Base-by-base conservation (phyloP, 2,797 vertebrate species). In the Sus cebifrons region DNA sequence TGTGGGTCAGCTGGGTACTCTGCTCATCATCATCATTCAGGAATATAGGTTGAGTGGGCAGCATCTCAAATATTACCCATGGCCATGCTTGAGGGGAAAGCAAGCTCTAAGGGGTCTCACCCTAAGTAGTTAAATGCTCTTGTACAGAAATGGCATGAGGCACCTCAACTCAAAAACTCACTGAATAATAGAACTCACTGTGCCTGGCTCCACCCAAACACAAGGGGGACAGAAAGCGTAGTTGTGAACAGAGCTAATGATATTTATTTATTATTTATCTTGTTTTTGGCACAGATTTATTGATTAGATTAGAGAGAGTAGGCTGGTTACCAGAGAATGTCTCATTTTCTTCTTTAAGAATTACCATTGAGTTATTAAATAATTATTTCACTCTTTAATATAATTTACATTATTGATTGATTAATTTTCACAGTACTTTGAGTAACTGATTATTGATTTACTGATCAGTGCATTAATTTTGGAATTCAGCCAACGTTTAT, bases 311-410 rank as follows among this genome's bases (percentile, higher is more conserved):
- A 60, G 25, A 77, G 36, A 23, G 2, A 0, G 12, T 85, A 84
- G 92, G 29, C 20, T 58, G 8, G 8, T 91, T 91, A 78, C 77
- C 17, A 95, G 65, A 94, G 52, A 88, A 89, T 89, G 64, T 68
- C 12, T 90, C 29, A 73, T 73, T 95, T 94, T 82, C 36, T 65
- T 79, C 29, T 64, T 78, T 79, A 49, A 70, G 29, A 70, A 70
- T 89, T 92, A 84, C 6, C 44, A 86, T 29, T 73, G 70, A 84
- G 60, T 96, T 62, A 89, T 54, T n/a, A 36, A 86, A 49, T 95
- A 12, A 27, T 67, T 16, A 81, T 81, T 87, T 95, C 3, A 20
- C 83, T 89, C 27, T n/a, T 95, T 40, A 90, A 58, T 91, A 29
- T 91, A 54, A 23, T 97, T 93, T 89, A 21, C 3, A 44, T 82